Conservation (phyloP, 1,140 invertebrate species). For the Arion vulgaris region DNA sequence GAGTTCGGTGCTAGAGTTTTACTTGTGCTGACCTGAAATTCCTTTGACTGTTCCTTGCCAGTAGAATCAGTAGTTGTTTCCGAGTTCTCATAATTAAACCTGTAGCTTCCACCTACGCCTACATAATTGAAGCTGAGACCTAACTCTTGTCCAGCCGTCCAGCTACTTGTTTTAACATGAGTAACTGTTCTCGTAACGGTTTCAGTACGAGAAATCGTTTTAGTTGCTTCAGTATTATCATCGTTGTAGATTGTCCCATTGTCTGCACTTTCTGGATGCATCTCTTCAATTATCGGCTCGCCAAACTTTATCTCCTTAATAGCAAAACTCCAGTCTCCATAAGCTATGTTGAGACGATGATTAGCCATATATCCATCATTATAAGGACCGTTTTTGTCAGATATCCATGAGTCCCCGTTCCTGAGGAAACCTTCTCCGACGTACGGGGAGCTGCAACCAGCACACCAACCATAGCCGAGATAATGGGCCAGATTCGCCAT, state of each 20-base stretch:
- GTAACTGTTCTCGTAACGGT: not conserved
- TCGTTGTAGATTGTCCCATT: not conserved
- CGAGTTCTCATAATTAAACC: not conserved
- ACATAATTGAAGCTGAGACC: not conserved
- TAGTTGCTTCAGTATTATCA: not conserved
- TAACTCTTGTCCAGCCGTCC: not conserved
- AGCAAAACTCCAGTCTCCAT: constrained; percentile 12
- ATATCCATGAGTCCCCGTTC: constrained; percentile 1
- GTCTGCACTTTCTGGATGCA: not conserved
- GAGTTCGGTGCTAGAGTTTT: not conserved
- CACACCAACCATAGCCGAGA: constrained; percentile 14
- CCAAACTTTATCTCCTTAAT: constrained; percentile 25
- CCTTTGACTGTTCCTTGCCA: not conserved
- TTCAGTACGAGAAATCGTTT: not conserved
- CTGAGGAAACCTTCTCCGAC: constrained; percentile 17
- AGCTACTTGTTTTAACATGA: not conserved
- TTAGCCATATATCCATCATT: not conserved
- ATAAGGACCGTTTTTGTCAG: constrained; percentile 3
- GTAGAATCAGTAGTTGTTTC: not conserved
- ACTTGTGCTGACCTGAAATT: not conserved
- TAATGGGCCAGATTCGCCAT: constrained; percentile 13
- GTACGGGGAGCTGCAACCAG: not conserved
- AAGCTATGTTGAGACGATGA: not conserved
- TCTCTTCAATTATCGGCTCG: not conserved
- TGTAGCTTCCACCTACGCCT: not conserved